Conservation (phyloP, 2,888 invertebrate genomes). For the Drosophila picticornis region DNA sequence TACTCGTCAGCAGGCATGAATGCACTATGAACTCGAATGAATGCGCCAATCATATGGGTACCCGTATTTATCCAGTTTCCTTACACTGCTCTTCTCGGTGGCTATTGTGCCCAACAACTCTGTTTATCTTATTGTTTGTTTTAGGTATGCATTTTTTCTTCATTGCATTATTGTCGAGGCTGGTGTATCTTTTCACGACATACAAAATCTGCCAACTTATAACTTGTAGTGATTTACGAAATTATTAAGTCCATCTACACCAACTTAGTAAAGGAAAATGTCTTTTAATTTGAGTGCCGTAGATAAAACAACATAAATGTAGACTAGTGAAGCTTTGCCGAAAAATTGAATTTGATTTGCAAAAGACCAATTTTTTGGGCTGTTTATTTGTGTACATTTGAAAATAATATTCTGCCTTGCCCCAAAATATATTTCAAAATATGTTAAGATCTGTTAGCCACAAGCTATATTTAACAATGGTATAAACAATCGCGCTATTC, state of each 20-base stretch:
- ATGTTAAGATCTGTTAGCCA: neutral
- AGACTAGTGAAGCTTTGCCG: too few relatives aligned
- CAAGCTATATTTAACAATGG: neutral
- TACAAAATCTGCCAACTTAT: neutral
- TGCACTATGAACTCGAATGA: constrained; percentile 11
- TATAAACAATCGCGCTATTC: neutral
- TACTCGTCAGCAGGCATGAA: constrained; percentile 16
- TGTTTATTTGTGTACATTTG: neutral
- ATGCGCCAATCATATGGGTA: constrained; percentile 1
- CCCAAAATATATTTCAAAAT: neutral
- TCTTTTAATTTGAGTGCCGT: neutral
- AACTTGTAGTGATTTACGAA: neutral
- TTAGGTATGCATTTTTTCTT: neutral
- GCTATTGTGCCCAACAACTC: neutral
- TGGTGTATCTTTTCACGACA: neutral
- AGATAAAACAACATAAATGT: neutral
- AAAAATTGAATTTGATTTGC: neutral
- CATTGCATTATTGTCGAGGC: neutral
- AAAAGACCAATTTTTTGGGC: neutral
- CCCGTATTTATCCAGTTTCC: neutral
- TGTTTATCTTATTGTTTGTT: too few relatives aligned
- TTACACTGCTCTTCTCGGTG: neutral
- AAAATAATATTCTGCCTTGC: neutral
- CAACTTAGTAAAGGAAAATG: neutral
- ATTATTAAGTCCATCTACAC: neutral